These are phyloP conservation scores for Apis dorsata DNA, from an alignment of 1,140 invertebrate genomes.

Conservation along the genomic window DNA sequence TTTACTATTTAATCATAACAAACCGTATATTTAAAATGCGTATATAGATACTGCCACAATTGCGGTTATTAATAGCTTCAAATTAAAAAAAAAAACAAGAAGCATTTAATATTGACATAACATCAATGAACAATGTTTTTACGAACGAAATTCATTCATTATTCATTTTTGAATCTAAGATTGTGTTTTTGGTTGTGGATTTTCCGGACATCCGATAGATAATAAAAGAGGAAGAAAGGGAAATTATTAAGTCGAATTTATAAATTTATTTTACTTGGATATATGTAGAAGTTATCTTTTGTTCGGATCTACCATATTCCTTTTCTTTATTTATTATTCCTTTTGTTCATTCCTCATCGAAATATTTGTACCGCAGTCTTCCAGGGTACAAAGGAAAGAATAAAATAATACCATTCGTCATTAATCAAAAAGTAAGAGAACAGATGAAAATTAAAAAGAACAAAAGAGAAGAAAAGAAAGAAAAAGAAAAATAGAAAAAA, in stretches of 20 bases:
- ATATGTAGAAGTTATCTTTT: conserved; percentile 10
- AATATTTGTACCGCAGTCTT: conserved; percentile 67
- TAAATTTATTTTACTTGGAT: conserved; percentile 1
- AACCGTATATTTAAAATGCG: background rate
- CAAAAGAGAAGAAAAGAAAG: background rate
- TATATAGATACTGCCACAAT: conserved; percentile 10
- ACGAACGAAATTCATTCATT: background rate
- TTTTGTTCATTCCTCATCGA: conserved; percentile 16
- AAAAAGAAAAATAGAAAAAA: background rate
- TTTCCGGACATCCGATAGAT: conserved; percentile 55
- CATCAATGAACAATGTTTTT: background rate
- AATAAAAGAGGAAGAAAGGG: conserved; percentile 1
- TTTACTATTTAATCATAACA: background rate
- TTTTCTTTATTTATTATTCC: conserved; percentile 18
- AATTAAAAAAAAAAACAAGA: background rate
- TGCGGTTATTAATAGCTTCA: background rate
- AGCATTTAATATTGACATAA: background rate
- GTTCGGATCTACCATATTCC: background rate
- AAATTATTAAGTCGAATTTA: conserved; percentile 25
- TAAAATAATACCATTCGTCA: conserved; percentile 51
- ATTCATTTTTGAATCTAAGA: background rate
- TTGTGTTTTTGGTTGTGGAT: conserved; percentile 37
- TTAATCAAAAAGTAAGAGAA: conserved; percentile 60
- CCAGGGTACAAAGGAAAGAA: conserved; percentile 64
- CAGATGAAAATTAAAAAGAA: conserved; percentile 29